Conservation (phyloP, 2,888 invertebrate genomes). For the Cephus sareptanus region DNA sequence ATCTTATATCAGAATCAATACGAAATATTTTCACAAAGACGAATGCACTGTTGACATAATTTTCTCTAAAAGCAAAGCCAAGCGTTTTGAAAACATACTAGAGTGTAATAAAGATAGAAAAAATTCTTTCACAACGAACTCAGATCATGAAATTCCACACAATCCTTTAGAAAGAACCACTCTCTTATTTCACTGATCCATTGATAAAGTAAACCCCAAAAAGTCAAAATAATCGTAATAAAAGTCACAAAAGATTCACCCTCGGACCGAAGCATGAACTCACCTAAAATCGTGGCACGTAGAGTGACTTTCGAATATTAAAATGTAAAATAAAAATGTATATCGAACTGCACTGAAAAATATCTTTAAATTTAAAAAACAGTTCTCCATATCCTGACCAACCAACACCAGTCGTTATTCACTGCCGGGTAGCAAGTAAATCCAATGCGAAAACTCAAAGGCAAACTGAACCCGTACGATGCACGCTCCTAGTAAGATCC, state of each 20-base stretch:
- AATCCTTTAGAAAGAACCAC: constrained; percentile 10
- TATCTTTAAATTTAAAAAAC: no score
- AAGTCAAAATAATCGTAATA: not conserved
- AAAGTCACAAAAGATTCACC: not conserved
- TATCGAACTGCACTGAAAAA: not conserved
- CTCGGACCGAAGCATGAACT: not conserved
- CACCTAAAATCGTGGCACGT: not conserved
- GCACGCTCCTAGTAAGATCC: not conserved
- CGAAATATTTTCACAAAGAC: not conserved
- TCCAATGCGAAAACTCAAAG: not conserved
- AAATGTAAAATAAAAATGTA: not conserved
- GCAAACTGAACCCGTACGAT: not conserved
- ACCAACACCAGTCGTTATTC: not conserved
- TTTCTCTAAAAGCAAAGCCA: not conserved
- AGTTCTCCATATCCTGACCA: not conserved
- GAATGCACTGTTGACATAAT: not conserved
- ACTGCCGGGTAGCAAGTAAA: not conserved
- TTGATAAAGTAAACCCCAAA: not conserved
- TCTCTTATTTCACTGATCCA: not conserved
- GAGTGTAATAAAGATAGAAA: not conserved
- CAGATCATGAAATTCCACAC: constrained; percentile 16
- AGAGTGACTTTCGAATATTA: not conserved
- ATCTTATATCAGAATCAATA: not conserved
- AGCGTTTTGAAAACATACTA: not conserved
- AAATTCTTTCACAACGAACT: constrained; percentile 21